These are phyloP conservation scores for Anniella stebbinsi DNA, from an alignment of 2,797 vertebrate genomes.

Conservation along the genomic window DNA sequence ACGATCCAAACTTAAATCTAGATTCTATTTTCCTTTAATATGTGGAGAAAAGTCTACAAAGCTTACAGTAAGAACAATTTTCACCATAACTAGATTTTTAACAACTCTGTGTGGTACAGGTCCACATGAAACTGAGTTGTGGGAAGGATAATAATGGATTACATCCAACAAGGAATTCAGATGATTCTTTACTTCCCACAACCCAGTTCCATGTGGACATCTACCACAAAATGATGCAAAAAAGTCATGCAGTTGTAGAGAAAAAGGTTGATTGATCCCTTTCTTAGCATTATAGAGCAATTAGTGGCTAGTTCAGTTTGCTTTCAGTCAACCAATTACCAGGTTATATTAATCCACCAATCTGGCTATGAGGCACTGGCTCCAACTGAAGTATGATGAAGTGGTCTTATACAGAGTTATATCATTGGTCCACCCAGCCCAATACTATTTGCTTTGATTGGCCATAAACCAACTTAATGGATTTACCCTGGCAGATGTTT, in stretches of 20 bases:
- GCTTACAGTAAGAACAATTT: too few species aligned
- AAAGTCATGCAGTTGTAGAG: not conserved
- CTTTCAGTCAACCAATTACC: not conserved
- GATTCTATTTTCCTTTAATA: constrained; percentile 3
- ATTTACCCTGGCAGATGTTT: not conserved
- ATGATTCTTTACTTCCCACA: not conserved
- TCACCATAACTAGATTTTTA: too few species aligned
- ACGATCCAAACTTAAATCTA: constrained; percentile 24
- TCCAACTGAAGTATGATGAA: not conserved
- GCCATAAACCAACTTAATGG: not conserved
- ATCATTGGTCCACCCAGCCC: not conserved
- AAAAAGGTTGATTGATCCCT: not conserved
- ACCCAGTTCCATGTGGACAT: not conserved
- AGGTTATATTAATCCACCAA: not conserved
- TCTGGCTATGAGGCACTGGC: not conserved
- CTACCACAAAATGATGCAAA: not conserved
- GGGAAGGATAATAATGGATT: too few species aligned
- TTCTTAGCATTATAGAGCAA: not conserved
- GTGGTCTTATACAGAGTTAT: not conserved
- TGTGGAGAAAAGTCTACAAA: constrained; percentile 14
- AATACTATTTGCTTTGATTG: not conserved
- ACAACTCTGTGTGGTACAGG: too few species aligned
- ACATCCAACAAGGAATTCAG: not conserved
- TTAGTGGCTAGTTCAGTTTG: not conserved
- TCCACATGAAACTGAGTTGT: too few species aligned